Evolutionary conservation across 2,888 invertebrate genomes (phyloP).

Genomic region (Girardia tigrina): DNA sequence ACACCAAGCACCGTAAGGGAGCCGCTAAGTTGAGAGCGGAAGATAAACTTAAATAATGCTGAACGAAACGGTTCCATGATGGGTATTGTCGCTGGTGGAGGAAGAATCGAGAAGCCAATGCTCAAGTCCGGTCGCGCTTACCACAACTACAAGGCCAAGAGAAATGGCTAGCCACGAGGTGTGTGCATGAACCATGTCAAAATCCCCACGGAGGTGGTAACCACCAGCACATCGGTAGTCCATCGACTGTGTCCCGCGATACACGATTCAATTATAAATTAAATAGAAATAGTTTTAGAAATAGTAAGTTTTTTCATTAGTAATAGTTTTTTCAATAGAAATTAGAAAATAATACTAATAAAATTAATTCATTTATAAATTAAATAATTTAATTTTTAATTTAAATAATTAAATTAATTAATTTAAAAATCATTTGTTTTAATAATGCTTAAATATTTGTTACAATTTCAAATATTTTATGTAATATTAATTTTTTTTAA

Average conservation of each 20-base stretch:
- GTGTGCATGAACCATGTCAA: conserved; percentile 99
- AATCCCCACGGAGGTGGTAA: conserved; percentile 99
- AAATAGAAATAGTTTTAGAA: too few species aligned
- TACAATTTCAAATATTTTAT: too few species aligned
- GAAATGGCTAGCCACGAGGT: conserved; percentile 93
- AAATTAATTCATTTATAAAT: too few species aligned
- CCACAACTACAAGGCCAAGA: conserved; percentile 98
- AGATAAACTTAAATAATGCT: conserved; percentile 84
- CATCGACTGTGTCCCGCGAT: conserved; percentile 94
- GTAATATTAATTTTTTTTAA: too few species aligned
- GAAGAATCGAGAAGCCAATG: conserved; percentile 91
- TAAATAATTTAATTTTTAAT: too few species aligned
- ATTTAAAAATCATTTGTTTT: too few species aligned
- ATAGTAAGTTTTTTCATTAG: too few species aligned
- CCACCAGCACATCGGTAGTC: conserved; percentile 99
- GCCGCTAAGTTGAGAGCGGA: conserved; percentile 84
- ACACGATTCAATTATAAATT: too few species aligned
- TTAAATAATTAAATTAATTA: too few species aligned
- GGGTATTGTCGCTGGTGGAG: conserved; percentile 97
- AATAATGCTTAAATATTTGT: too few species aligned
- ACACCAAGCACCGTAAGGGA: conserved; percentile 95
- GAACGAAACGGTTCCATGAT: conserved; percentile 98
- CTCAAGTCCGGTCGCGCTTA: conserved; percentile 97
- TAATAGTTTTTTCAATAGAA: too few species aligned
- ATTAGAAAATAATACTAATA: too few species aligned